Evolutionary conservation across 1,140 invertebrate genomes (phyloP).

Genomic region (Hypsibius dujardini): DNA sequence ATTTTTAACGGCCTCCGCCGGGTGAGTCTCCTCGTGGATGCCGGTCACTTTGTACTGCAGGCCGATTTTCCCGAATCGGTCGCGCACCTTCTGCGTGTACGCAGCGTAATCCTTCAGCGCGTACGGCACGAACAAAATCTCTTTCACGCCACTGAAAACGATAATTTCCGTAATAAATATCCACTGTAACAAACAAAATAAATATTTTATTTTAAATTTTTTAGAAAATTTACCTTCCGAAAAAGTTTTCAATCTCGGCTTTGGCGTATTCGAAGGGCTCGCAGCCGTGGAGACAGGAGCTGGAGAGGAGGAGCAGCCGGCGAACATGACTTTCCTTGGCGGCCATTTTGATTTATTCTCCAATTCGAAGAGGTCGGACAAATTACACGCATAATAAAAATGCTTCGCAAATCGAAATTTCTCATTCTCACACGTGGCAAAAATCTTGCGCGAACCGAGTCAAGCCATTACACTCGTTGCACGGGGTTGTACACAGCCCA

Average conservation of each 20-base stretch:
- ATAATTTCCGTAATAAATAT: too few species aligned
- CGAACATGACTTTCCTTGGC: conserved; percentile 8
- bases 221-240: conserved; percentile 15
- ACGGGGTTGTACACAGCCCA: too few species aligned
- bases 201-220: too few species aligned
- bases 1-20: conserved; percentile 39
- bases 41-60: conserved; percentile 40
- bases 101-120: conserved; percentile 46
- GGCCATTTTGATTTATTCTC: too few species aligned
- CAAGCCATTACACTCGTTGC: too few species aligned
- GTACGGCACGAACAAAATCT: conserved; percentile 57
- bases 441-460: too few species aligned
- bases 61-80: conserved; percentile 46
- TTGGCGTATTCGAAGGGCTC: conserved; percentile 13
- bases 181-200: too few species aligned
- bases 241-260: neutral
- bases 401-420: too few species aligned
- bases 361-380: too few species aligned
- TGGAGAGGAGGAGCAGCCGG: conserved; percentile 2
- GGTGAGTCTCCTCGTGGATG: conserved; percentile 42
- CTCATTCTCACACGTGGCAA: too few species aligned
- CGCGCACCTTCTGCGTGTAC: conserved; percentile 45
- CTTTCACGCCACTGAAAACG: conserved; percentile 33
- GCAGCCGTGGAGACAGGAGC: conserved; percentile 2
- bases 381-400: too few species aligned